These are phyloP conservation scores for Melanotaenia nigrans DNA, from an alignment of 2,797 vertebrate species.

Conservation along the genomic window DNA sequence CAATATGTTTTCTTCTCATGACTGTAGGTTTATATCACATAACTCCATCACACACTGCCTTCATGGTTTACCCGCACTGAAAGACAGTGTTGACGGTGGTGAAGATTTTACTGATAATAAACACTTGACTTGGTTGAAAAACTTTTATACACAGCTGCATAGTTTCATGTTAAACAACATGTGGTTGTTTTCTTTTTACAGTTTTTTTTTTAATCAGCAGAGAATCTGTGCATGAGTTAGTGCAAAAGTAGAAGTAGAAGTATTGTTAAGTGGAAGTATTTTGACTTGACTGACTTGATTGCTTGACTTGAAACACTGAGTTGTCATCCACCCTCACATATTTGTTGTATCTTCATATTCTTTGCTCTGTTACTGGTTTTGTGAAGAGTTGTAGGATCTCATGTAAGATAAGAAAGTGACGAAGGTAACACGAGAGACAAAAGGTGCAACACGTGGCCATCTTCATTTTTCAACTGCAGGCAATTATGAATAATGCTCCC, in stretches of 20 bases:
- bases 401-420: slow-evolving; percentile 67
- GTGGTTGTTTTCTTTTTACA: not conserved
- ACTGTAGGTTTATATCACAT: not conserved
- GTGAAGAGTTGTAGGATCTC: slow-evolving; percentile 39
- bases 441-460: slow-evolving; percentile 57
- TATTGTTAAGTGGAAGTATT: no score
- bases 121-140: not conserved
- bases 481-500: slow-evolving; percentile 75
- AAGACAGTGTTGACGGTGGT: not conserved
- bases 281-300: not conserved
- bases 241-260: not conserved
- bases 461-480: slow-evolving; percentile 75
- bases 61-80: not conserved
- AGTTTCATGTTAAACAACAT: not conserved
- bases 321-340: slow-evolving; percentile 4
- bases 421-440: slow-evolving; percentile 70
- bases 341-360: slow-evolving; percentile 38
- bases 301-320: slow-evolving; percentile 3
- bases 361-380: slow-evolving; percentile 31
- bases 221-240: not conserved
- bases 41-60: not conserved
- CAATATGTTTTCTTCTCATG: not conserved
- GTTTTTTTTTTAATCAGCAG: not conserved
- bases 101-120: not conserved
- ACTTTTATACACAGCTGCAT: not conserved